Evolutionary conservation across 1,140 invertebrate genomes (phyloP), one percentile per base, ranked within the genome.

Genomic region (Geopemphigus sp.): DNA sequence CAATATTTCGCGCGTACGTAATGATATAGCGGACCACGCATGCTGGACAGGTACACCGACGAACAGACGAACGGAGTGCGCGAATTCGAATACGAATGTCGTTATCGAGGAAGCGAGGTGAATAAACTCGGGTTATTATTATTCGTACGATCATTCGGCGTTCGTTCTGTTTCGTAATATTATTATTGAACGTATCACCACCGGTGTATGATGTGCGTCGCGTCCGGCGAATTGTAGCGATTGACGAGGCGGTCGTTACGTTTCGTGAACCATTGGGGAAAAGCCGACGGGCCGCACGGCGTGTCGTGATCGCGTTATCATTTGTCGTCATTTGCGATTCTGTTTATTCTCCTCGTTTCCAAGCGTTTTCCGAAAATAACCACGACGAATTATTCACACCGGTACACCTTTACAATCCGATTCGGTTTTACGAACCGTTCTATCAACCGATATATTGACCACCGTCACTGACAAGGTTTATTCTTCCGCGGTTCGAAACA

Each of bases 291-390:
- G 39, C 39, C 39, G n/a, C n/a, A n/a, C n/a, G n/a, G n/a, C n/a
- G n/a, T n/a, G n/a, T n/a, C n/a, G n/a, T n/a, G n/a, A n/a, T n/a
- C n/a, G n/a, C n/a, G n/a, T n/a, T n/a, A n/a, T n/a, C n/a, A n/a
- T n/a, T n/a, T n/a, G n/a, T n/a, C 29, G 26, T 12, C 17, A 29
- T 54, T 53, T 53, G 50, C 68, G 29, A 72, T 53, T 53, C 68
- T 54, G 54, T 72, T 68, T 17, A 47, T 29, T 29, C 11, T n/a
- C 10, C 14, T 53, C 26, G 39, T 76, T 76, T 57, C 22, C 29
- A 12, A 76, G n/a, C 59, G 24, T 76, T 59, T 59, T 76, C 59
- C 53, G 39, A 59, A 76, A 76, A 61, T 76, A 45, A 76, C 32
- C 54, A 22, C 32, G 5, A 61, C 59, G n/a, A 76, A 76, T 76